Conservation (phyloP, 2,797 vertebrate genomes). For the Enoplosus armatus region DNA sequence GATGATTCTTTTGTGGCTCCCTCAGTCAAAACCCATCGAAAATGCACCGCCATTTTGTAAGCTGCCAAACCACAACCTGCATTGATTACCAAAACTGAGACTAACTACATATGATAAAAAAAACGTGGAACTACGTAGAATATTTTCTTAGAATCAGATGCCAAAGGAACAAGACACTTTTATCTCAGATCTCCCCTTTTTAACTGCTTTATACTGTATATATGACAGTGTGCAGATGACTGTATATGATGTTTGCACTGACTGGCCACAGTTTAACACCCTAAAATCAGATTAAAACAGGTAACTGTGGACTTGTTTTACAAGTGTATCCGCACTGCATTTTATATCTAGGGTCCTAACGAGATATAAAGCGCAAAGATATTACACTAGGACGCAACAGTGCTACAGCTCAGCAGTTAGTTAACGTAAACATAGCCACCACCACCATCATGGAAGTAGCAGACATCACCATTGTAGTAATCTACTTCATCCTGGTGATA, state of each 20-base stretch:
- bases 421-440: conserved; percentile 25
- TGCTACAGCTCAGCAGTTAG: too few species aligned
- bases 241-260: background rate
- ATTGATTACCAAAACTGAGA: background rate
- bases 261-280: background rate
- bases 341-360: background rate
- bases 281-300: background rate
- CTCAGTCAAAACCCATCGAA: background rate
- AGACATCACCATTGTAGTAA: conserved; percentile 91
- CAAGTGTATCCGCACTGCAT: background rate
- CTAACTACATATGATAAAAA: background rate
- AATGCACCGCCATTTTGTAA: background rate
- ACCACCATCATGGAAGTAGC: conserved; percentile 86
- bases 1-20: conserved; percentile 5
- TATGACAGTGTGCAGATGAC: background rate
- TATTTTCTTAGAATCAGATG: background rate
- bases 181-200: background rate
- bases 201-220: background rate
- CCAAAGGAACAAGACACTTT: background rate
- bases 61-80: background rate
- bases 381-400: background rate
- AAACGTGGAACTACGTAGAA: background rate
- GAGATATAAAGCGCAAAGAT: background rate
- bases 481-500: conserved; percentile 94
- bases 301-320: background rate